Base-by-base conservation (phyloP, 1,140 invertebrate genomes). In the Scaptomyza graminum region DNA sequence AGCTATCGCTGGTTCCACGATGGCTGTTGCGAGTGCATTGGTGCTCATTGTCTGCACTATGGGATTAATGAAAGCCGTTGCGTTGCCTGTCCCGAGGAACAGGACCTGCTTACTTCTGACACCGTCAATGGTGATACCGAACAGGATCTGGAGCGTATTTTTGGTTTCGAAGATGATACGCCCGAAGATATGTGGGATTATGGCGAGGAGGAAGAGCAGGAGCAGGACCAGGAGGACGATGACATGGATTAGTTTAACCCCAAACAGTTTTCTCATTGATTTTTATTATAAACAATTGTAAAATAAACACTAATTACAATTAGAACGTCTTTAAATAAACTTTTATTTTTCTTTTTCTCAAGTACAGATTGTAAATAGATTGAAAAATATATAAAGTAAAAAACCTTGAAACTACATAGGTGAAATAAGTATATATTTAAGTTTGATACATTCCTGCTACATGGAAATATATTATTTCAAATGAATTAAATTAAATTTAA, bases 1-100 rank as follows among this genome's bases (percentile, higher is more conserved):
- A 91, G 90, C 51, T 91, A 91, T 68, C 84, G 97, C 76, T 98
- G 97, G 97, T 99, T 99, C 92, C 97, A 98, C 91, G 96, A 98
- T 91, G 97, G 97, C 4, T 99, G 98, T 90, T 99, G 98, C 92
- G 96, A 99, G 92, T 99, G 98, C 91, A 94, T 99, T 51, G 97
- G 97, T 7, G 94, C 96, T 62, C 95, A 95, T 37, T 99, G 97
- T 88, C 94, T 97, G 13, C 97, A 97, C 90, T 98, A 98, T 92
- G 98, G 97, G 3, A 96, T 98, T 76, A 97, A 97, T 81, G 96
- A 98, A 88, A 97, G 89, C 15, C 76, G 79, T 22, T 92, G 91
- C 52, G 64, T 57, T n/a, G 74, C 74, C 0, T 92, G 91, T 72
- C 91, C 91, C 0, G 90, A 91, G 18, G 77, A 84, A 5, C 74